phyloP scores from a whole-genome alignment of 1,140 invertebrate genomes.

The Pemphigus obesinymphae region DNA sequence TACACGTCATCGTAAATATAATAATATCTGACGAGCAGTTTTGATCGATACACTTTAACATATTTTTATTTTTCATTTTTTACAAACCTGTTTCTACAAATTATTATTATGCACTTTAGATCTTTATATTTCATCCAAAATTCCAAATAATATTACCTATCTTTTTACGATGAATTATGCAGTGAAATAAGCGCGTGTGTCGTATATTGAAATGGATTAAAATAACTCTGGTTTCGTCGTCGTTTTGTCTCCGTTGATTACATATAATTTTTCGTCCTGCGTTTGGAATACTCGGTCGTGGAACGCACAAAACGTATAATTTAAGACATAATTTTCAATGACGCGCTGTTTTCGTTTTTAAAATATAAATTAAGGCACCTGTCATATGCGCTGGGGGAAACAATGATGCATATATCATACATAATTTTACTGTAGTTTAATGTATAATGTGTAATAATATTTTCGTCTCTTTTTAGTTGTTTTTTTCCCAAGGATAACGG shows the following conservation, averaged over 20 bases:
- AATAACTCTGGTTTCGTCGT: not conserved
- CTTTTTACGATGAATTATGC: no score
- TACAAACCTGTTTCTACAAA: no score
- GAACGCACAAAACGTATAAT: not conserved
- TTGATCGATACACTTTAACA: no score
- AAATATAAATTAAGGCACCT: slow-evolving; percentile 29
- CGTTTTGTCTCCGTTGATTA: not conserved
- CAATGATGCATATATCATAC: no score
- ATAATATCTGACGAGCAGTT: no score
- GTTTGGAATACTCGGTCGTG: not conserved
- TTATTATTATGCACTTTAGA: no score
- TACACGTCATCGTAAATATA: not conserved
- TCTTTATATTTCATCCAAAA: no score
- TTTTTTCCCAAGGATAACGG: slow-evolving; percentile 16
- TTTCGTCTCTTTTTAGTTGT: not conserved
- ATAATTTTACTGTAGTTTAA: not conserved
- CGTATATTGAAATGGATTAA: no score
- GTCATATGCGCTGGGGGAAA: not conserved
- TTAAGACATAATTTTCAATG: slow-evolving; percentile 4
- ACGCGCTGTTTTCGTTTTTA: slow-evolving; percentile 20
- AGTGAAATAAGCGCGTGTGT: no score
- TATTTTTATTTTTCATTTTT: no score
- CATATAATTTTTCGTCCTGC: not conserved
- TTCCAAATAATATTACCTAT: no score
- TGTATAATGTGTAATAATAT: not conserved